Evolutionary conservation across 2,888 invertebrate genomes (phyloP), one percentile per base, ranked within the genome.

Genomic region (Colostygia pectinataria): DNA sequence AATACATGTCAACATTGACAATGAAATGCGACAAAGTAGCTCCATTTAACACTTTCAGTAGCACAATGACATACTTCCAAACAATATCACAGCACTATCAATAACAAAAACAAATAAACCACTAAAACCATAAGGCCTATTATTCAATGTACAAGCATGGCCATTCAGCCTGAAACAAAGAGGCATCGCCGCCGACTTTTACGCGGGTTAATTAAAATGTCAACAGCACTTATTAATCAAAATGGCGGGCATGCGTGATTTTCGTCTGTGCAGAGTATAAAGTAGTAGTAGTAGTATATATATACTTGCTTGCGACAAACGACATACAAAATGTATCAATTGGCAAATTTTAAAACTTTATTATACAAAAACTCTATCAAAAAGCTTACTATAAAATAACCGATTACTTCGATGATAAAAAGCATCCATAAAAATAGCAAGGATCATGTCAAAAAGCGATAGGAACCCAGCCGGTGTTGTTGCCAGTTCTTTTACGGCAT

Each of bases 151-250:
- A 4, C 6, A 5, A 27, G 36, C 36, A 37, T 73, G 73, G 62
- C 77, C 65, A 77, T 83, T 79, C 72, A 77, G 52, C 63, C 51
- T 28, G 63, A 69, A 77, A 83, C 83, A 83, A 86, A 83, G 79
- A 68, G 70, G 68, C 66, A 66, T 65, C 50, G 57, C 65, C 46
- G 57, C 63, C 63, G 84, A 84, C 83, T 83, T 83, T 83, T 83
- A 76, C 75, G 78, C 74, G 78, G 82, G 81, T 85, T 86, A 87
- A 88, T 88, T 88, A 88, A 84, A 85, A 85, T 84, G 86, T 87
- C 88, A 86, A 77, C 85, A 74, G 68, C 82, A 79, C 79, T 85
- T 83, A 87, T 86, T 87, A 85, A 87, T 88, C 85, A 85, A 82
- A 20, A 78, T 70, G 69, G 59, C 66, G 48, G 69, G 59, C 66